These are phyloP conservation scores for Agrochola litura DNA, from an alignment of 2,888 invertebrate species.

Conservation along the genomic window DNA sequence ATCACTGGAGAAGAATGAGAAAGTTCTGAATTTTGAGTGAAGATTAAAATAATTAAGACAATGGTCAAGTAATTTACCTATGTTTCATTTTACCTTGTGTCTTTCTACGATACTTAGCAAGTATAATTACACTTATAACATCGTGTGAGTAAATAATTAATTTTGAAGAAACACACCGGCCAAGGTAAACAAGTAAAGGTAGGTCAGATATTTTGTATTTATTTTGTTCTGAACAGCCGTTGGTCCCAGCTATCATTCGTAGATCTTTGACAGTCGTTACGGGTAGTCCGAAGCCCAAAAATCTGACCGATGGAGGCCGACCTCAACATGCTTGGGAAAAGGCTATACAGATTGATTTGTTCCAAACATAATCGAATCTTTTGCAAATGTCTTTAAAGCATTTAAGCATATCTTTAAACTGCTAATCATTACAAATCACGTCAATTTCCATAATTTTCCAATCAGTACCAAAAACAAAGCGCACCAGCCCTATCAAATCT, in stretches of 20 bases:
- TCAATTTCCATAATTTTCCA: background rate
- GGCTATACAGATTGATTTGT: background rate
- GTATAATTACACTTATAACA: background rate
- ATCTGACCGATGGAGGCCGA: too few species aligned
- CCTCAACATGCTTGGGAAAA: too few species aligned
- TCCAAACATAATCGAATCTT: background rate
- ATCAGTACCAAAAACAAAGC: background rate
- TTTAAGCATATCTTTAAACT: background rate
- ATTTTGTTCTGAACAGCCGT: background rate
- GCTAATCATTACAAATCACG: background rate
- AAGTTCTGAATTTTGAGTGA: background rate
- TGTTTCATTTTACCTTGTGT: background rate
- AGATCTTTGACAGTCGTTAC: background rate
- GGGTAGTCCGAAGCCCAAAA: background rate
- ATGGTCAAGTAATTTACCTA: background rate
- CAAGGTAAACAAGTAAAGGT: background rate
- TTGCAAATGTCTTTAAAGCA: background rate
- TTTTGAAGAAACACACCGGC: background rate
- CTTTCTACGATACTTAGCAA: background rate
- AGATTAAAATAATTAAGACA: background rate
- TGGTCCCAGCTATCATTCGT: background rate
- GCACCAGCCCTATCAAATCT: slow-evolving; percentile 53
- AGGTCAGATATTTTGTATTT: background rate
- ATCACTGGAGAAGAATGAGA: background rate
- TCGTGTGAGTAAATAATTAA: background rate